These are phyloP conservation scores for Echinometra lucunter DNA, from an alignment of 53 echinoderm and acorn worm species.

Conservation along the genomic window DNA sequence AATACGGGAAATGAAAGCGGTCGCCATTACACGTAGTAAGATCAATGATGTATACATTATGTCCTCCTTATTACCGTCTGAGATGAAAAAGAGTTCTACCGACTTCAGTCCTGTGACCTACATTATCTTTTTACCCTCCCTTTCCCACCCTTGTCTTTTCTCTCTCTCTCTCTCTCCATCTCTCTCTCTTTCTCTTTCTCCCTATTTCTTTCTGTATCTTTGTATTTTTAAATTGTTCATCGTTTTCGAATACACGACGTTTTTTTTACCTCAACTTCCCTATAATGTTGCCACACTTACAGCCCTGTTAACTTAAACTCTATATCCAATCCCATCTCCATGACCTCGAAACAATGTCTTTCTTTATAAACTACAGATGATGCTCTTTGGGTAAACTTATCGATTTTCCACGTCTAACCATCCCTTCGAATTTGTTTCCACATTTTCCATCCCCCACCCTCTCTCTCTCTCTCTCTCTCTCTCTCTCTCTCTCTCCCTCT, in stretches of 20 bases:
- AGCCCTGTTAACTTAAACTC: too few species aligned
- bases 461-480: neutral
- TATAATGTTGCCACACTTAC: neutral
- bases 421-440: too few species aligned
- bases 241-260: neutral
- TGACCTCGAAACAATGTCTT: too few species aligned
- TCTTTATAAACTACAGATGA: too few species aligned
- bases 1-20: constrained; percentile 51
- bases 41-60: constrained; percentile 27
- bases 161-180: neutral
- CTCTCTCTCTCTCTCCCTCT: neutral
- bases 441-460: neutral
- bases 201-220: neutral
- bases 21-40: constrained; percentile 15
- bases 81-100: neutral
- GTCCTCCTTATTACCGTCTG: neutral
- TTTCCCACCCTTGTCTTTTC: neutral
- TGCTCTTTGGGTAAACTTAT: too few species aligned
- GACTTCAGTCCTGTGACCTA: neutral
- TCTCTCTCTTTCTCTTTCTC: neutral
- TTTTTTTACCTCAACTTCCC: neutral
- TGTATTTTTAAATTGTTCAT: neutral
- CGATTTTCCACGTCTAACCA: too few species aligned
- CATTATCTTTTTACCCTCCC: neutral
- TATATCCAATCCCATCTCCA: too few species aligned